Conservation (phyloP, 2,113 vertebrate species). For the Dromiciops gliroides region DNA sequence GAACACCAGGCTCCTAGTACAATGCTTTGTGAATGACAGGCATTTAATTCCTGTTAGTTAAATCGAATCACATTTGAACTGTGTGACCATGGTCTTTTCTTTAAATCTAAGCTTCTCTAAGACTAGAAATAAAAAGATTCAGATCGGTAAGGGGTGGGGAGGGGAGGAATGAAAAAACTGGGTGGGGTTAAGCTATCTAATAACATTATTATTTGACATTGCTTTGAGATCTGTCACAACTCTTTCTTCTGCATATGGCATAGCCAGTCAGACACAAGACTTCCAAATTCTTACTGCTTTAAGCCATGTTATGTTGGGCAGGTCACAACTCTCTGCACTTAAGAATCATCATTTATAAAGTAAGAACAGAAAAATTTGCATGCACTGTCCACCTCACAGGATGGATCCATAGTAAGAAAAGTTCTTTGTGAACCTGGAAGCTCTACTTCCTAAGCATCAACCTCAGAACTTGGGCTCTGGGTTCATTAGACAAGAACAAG, state of each 20-base stretch:
- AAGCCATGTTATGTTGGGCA: neutral
- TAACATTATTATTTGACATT: neutral
- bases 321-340: no score
- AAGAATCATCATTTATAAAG: no score
- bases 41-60: neutral
- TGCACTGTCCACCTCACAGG: no score
- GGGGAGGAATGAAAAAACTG: neutral
- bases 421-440: no score
- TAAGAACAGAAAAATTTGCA: no score
- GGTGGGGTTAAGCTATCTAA: neutral
- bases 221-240: neutral
- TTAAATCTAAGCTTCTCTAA: neutral
- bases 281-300: neutral
- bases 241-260: neutral
- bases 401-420: no score
- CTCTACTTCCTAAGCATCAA: no score
- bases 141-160: neutral
- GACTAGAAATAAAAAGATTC: neutral
- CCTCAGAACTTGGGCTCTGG: no score
- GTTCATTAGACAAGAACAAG: neutral
- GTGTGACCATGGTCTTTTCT: neutral
- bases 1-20: neutral
- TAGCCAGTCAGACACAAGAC: neutral
- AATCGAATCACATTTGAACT: neutral
- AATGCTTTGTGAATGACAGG: neutral